Conservation (phyloP, 1,140 invertebrate species). For the Acyrthosiphon pisum region DNA sequence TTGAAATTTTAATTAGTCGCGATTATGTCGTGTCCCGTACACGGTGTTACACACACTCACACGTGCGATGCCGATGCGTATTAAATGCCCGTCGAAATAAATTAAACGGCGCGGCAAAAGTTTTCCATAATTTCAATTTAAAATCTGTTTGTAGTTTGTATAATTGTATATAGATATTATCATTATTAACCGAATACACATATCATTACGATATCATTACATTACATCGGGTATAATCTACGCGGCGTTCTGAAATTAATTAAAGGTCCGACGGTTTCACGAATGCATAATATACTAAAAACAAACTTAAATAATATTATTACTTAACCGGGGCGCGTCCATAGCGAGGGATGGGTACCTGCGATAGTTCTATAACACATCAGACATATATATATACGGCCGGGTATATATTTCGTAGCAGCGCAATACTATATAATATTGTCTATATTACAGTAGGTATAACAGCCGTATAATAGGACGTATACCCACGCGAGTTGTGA, state of each 20-base stretch:
- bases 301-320: conserved; percentile 5
- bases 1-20: neutral
- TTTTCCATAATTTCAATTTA: conserved; percentile 18
- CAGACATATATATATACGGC: neutral
- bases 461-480: neutral
- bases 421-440: neutral
- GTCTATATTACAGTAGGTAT: too few relatives aligned
- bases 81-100: neutral
- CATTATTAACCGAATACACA: neutral
- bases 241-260: neutral
- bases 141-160: neutral
- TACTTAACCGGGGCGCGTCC: neutral
- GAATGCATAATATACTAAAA: neutral
- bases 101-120: neutral
- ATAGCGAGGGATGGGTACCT: neutral
- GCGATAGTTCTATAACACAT: neutral
- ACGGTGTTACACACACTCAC: too few relatives aligned
- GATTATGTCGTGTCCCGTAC: neutral
- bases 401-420: neutral
- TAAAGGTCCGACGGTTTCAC: neutral
- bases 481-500: neutral
- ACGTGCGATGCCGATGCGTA: neutral
- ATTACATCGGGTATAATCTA: neutral
- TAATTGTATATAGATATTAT: neutral
- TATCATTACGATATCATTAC: neutral